Evolutionary conservation across 2,797 vertebrate species (phyloP).

Genomic region (Botia kubotai): DNA sequence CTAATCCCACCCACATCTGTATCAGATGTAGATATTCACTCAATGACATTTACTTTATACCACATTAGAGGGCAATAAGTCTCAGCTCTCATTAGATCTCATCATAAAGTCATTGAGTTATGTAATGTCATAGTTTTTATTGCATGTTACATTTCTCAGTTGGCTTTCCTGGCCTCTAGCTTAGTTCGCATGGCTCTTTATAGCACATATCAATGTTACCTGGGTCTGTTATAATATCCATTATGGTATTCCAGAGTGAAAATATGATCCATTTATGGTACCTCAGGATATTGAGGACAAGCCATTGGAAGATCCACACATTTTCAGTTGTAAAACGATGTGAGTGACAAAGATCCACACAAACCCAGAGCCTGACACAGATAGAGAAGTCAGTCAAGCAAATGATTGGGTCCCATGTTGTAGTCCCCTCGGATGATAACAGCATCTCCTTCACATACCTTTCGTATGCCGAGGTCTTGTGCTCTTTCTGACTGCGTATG

Average conservation of each 20-base stretch:
- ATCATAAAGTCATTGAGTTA: constrained; percentile 18
- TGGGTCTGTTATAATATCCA: constrained; percentile 3
- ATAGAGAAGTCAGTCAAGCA: constrained; percentile 56
- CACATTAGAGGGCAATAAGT: constrained; percentile 11
- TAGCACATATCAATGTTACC: constrained; percentile 1
- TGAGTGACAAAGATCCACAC: constrained; percentile 53
- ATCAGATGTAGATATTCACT: not conserved
- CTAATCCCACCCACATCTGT: not conserved
- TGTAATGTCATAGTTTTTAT: constrained; percentile 34
- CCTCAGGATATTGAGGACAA: constrained; percentile 25
- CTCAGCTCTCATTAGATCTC: constrained; percentile 34
- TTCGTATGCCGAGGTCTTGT: constrained; percentile 37
- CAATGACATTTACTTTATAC: constrained; percentile 9
- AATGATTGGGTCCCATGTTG: constrained; percentile 58
- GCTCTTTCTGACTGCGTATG: constrained; percentile 29
- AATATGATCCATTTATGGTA: constrained; percentile 21
- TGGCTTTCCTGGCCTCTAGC: constrained; percentile 32
- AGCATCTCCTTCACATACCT: constrained; percentile 43
- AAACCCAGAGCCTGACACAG: constrained; percentile 43
- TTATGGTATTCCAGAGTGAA: constrained; percentile 29
- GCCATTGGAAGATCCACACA: constrained; percentile 3
- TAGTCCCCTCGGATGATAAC: constrained; percentile 45
- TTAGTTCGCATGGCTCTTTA: not conserved
- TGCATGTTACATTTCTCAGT: constrained; percentile 26
- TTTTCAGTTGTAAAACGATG: constrained; percentile 28